Percentiles rank a stretch among this genome's conserved stretches.
These are phyloP conservation scores for Sitta europaea DNA, from an alignment of 2,113 vertebrate species.

Conservation along the genomic window DNA sequence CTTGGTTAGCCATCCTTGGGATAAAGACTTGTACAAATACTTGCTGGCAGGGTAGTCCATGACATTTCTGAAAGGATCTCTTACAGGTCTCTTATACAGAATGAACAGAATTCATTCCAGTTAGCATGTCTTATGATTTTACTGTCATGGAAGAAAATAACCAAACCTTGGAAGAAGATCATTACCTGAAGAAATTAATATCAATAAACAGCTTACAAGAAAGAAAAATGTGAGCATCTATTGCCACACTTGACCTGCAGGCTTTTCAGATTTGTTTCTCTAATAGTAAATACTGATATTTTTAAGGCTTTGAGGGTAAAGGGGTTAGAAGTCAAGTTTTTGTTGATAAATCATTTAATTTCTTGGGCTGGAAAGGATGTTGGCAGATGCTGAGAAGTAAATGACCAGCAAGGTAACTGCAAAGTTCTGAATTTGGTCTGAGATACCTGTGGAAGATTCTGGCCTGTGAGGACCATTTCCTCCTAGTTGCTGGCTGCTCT, in stretches of 20 bases:
- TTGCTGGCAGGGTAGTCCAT: background rate
- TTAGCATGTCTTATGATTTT: background rate
- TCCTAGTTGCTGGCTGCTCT: background rate
- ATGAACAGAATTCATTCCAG: background rate
- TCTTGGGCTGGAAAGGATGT: background rate
- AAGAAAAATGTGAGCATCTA: background rate
- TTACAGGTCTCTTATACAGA: background rate
- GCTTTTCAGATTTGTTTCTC: background rate
- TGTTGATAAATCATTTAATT: background rate
- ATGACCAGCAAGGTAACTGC: background rate
- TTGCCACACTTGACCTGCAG: background rate
- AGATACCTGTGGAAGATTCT: background rate
- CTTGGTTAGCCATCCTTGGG: background rate
- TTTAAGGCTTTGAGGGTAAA: background rate
- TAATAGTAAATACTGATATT: background rate
- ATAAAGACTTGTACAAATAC: background rate
- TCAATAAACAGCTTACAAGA: background rate
- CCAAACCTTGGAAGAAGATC: background rate
- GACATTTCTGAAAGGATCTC: background rate
- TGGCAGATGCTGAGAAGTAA: background rate
- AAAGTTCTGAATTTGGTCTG: background rate
- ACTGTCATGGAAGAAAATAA: background rate
- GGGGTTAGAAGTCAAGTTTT: background rate
- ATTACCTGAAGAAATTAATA: background rate
- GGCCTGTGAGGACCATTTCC: background rate